Base-by-base conservation (phyloP, 2,797 vertebrate species). In the Melanogrammus aeglefinus region DNA sequence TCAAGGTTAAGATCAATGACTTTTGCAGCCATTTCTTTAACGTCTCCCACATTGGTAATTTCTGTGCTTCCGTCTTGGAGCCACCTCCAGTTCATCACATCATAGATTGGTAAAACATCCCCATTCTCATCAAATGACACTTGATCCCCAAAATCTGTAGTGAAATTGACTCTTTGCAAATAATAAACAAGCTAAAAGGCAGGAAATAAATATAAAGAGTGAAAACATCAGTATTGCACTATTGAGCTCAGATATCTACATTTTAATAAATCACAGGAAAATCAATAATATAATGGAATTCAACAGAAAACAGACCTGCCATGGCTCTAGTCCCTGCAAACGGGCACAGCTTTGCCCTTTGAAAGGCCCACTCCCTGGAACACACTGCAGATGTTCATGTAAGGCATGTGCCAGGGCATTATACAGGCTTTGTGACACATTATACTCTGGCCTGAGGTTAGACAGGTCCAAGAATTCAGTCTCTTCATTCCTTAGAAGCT, bases 331-430 rank as follows among this genome's bases (percentile, higher is more conserved):
- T 33, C n/a, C 84, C 10, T 85, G 81, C 36, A 92, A 78, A 73
- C 44, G 79, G 1, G 87, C 89, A 89, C 93, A 94, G 82, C 86
- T 87, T 7, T 38, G 36, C 6, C 36, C 36, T 38, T 8, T 0
- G 36, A 38, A 38, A 38, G 36, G 36, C 36, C n/a, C 36, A 38
- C 36, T 38, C 38, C 36, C 36, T 38, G 36, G 36, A 38, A 38
- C 36, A 38, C 36, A 38, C 36, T 38, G 36, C 36, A n/a, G 36
- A 38, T n/a, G 0, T 1, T 38, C 36, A 38, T 38, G 36, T 1
- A 94, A 82, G 0, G 92, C 91, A 75, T 93, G 74, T 0, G 92
- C 92, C 29, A 94, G 94, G 83, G 92, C 88, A 83, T n/a, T 93
- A 93, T 77, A 94, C 93, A 36, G n/a, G 92, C 92, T 79, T 94